Evolutionary conservation across 2,888 invertebrate species (phyloP).

Genomic region (Drosophila diplacantha): DNA sequence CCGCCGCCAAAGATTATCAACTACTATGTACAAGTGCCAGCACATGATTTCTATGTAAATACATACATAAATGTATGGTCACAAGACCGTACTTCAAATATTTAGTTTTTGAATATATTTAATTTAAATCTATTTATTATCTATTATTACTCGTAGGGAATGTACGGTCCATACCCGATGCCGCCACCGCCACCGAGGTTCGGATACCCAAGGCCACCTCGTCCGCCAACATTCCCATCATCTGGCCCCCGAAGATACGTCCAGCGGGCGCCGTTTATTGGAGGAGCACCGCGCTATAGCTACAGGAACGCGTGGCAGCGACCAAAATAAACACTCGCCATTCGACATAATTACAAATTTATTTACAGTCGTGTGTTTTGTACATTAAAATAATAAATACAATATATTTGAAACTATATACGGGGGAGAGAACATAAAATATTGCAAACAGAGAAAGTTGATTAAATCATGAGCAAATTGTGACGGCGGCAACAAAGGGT

Average conservation of each 20-base stretch:
- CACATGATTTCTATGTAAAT: conserved; percentile 25
- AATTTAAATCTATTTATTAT: too few relatives aligned
- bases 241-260: conserved; percentile 19
- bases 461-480: conserved; percentile 54
- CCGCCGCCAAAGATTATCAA: conserved; percentile 60
- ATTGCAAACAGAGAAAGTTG: conserved; percentile 54
- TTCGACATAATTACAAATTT: conserved; percentile 68
- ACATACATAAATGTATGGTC: background rate
- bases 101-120: too few relatives aligned
- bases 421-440: conserved; percentile 31
- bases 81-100: too few relatives aligned
- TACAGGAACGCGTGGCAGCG: conserved; percentile 35
- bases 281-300: conserved; percentile 31
- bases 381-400: conserved; percentile 56
- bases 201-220: conserved; percentile 18
- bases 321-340: conserved; percentile 35
- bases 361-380: conserved; percentile 67
- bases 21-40: conserved; percentile 54
- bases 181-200: conserved; percentile 12
- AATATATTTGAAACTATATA: conserved; percentile 41
- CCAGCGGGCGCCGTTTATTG: conserved; percentile 13
- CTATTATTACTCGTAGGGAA: conserved; percentile 12
- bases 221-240: conserved; percentile 31
- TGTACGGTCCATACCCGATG: conserved; percentile 18
- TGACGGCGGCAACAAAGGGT: conserved; percentile 10